Percentiles rank a stretch among this genome's conserved stretches.
phyloP scores from a whole-genome alignment of 2,797 vertebrate species.

The Perdix hodgsoniae region DNA sequence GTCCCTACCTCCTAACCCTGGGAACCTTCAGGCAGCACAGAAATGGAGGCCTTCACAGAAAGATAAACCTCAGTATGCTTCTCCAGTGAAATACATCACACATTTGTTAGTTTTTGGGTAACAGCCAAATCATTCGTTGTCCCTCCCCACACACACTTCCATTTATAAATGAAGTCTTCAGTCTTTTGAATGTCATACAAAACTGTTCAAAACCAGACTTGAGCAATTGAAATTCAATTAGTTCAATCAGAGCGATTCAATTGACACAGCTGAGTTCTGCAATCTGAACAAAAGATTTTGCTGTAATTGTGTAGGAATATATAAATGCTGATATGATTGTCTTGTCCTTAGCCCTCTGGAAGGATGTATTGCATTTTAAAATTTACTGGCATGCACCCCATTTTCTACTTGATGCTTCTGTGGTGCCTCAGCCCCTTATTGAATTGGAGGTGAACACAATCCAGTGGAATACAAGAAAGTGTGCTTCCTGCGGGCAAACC shows the following conservation, averaged over 20 bases:
- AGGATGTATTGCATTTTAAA: background rate
- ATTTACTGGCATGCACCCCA: background rate
- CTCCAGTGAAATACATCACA: background rate
- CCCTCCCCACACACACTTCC: background rate
- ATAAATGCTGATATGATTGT: background rate
- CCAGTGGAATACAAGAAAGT: background rate
- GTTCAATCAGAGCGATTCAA: constrained; percentile 8
- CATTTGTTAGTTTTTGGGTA: background rate
- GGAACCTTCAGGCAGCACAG: background rate
- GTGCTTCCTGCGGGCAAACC: background rate
- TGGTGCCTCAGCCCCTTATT: background rate
- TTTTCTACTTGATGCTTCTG: background rate
- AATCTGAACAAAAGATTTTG: background rate
- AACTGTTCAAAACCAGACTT: background rate
- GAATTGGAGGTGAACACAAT: background rate
- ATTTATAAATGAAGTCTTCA: background rate
- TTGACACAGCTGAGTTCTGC: constrained; percentile 10
- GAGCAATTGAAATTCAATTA: background rate
- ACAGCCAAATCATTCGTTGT: background rate
- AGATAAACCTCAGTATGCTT: fast-evolving
- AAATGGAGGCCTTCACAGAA: background rate
- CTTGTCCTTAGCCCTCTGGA: background rate
- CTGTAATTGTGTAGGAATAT: background rate
- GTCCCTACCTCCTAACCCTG: background rate
- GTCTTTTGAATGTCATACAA: background rate